These are phyloP conservation scores for Odontamblyopus rebecca DNA, from an alignment of 2,797 vertebrate species.

Conservation along the genomic window DNA sequence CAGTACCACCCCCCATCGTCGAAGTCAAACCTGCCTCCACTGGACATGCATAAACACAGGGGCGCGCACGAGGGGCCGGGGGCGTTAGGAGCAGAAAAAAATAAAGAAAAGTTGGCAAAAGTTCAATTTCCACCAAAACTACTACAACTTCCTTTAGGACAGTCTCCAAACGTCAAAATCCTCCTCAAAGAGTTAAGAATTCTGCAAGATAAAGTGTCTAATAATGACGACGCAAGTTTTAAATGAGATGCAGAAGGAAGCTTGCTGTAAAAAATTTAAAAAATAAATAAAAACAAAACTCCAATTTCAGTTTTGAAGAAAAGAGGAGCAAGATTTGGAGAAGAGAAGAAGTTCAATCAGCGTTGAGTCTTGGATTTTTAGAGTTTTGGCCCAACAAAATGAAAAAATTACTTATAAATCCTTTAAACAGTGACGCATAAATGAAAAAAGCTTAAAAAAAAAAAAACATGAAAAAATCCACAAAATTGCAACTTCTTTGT, in stretches of 20 bases:
- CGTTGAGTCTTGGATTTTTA: neutral
- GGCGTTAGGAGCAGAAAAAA: neutral
- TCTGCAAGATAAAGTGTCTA: neutral
- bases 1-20: constrained; percentile 99
- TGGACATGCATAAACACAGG: constrained; percentile 99
- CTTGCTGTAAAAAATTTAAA: neutral
- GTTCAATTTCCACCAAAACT: neutral
- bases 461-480: neutral
- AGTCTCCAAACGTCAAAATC: too few species aligned
- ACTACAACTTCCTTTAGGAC: neutral
- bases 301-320: neutral
- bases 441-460: neutral
- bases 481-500: neutral
- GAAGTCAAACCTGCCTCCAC: constrained; percentile 99
- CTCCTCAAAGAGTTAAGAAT: neutral
- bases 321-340: too few species aligned
- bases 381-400: neutral
- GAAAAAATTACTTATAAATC: neutral
- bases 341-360: too few species aligned
- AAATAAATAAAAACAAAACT: neutral
- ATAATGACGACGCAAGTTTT: neutral
- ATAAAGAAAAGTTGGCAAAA: neutral
- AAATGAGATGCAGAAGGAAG: neutral
- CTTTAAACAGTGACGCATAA: neutral
- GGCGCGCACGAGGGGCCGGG: constrained; percentile 50